Base-by-base conservation (phyloP, 37 sponge, comb jelly and placozoan genomes). In the Cliona cf. orientalis region DNA sequence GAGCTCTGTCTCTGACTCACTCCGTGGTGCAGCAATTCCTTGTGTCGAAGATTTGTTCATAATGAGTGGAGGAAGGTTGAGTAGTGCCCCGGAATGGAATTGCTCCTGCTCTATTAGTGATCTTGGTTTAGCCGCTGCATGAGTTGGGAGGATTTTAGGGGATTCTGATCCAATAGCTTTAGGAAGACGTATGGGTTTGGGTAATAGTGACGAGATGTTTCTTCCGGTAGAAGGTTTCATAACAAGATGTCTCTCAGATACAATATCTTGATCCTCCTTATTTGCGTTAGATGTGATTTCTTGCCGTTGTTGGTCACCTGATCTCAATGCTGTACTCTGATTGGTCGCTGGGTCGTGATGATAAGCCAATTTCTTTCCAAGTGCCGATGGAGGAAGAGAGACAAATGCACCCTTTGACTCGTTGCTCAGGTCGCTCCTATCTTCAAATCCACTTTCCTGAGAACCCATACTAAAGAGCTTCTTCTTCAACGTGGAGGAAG, bases 361-460 rank as follows among this genome's bases (percentile, higher is more conserved):
- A n/a, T n/a, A n/a, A n/a, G n/a, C n/a, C n/a, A n/a, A n/a, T 46
- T 71, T 37, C 36, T 67, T 81, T 14, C 72, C 59, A 0, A 46
- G 42, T n/a, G 69, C 53, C 6, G 85, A 80, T 19, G 72, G 62
- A 14, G 84, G 84, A 6, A 75, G 45, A 40, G 74, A 74, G 49
- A 80, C 80, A 33, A 86, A 72, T 21, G 46, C 69, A 60, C 6
- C 69, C 25, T 72, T 69, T 35, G 72, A 64, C 28, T 61, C 79
- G 34, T 49, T 65, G 66, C 75, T 73, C 36, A 39, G 5, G 22
- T 79, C 80, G 74, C 74, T 79, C 31, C 44, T 59, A 6, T 91
- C 91, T 28, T 90, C 85, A 81, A 81, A 91, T 17, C 91, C 91
- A 91, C 91, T 91, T 32, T 91, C 91, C n/a, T 55, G 76, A 35